These are phyloP conservation scores for Cheiracanthium punctorium DNA, from an alignment of 2,888 invertebrate species.

Conservation along the genomic window DNA sequence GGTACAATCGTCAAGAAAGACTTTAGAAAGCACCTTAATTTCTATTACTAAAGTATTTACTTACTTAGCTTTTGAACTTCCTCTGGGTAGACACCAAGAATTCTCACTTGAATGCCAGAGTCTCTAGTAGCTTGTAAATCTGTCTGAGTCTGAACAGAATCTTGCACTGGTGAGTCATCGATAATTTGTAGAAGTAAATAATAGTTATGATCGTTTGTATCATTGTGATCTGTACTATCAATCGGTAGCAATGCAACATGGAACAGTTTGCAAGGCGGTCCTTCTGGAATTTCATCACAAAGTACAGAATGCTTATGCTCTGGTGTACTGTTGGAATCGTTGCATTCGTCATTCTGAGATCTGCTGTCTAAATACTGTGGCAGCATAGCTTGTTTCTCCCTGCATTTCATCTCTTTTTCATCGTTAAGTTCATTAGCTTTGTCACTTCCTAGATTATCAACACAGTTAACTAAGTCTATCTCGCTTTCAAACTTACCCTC, in stretches of 20 bases:
- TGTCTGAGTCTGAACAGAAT: background rate
- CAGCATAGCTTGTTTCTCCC: background rate
- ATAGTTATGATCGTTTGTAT: background rate
- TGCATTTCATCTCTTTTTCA: background rate
- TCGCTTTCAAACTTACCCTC: background rate
- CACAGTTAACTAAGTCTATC: background rate
- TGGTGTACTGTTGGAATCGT: background rate
- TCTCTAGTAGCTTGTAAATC: background rate
- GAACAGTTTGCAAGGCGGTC: background rate
- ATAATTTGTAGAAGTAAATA: slow-evolving; percentile 17
- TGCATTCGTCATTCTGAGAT: background rate
- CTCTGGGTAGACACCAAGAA: slow-evolving; percentile 23
- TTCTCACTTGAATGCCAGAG: background rate
- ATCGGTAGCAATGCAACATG: background rate
- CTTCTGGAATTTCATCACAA: too few relatives aligned
- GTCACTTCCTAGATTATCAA: background rate
- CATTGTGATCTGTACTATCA: background rate
- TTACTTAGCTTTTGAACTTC: background rate
- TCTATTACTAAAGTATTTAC: too few relatives aligned
- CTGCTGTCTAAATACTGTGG: background rate
- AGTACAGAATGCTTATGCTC: background rate
- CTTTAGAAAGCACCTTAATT: too few relatives aligned
- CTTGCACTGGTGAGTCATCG: too few relatives aligned
- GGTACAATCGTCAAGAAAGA: too few relatives aligned
- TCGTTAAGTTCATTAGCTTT: background rate